Percentiles rank a stretch among this genome's conserved stretches.
Evolutionary conservation across 2,113 vertebrate species (phyloP).

Genomic region (Calypte anna): DNA sequence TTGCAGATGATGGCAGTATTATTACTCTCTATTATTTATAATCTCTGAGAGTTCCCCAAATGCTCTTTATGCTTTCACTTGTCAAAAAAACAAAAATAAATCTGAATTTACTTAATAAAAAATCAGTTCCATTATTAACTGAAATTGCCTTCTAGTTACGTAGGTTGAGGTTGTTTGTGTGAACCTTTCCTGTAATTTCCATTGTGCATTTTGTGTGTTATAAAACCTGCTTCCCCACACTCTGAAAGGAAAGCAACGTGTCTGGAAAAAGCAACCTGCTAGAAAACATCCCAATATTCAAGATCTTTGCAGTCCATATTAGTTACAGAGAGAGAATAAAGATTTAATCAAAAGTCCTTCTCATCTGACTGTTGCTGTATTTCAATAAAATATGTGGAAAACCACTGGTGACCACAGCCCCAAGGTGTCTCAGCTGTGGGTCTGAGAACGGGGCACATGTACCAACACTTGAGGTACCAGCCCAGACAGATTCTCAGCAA

Average conservation of each 20-base stretch:
- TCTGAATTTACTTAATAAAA: background rate
- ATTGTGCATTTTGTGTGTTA: background rate
- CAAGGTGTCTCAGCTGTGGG: background rate
- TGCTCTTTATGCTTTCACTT: background rate
- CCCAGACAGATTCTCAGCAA: background rate
- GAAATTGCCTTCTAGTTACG: background rate
- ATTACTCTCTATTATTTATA: background rate
- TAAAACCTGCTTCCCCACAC: background rate
- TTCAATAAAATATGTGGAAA: background rate
- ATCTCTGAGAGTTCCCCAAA: background rate
- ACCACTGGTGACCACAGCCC: background rate
- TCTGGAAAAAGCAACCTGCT: background rate
- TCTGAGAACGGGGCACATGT: accelerated
- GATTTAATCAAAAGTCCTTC: background rate
- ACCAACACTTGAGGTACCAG: background rate
- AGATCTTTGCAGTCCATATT: background rate
- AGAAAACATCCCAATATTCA: background rate
- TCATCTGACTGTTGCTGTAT: background rate
- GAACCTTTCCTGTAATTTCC: background rate
- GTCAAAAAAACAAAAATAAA: background rate
- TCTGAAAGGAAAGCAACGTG: accelerated
- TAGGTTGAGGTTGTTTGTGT: background rate
- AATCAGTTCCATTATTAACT: background rate
- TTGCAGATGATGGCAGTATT: background rate
- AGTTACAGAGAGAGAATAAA: background rate